phyloP scores from a whole-genome alignment of 2,888 invertebrate species.

The Onthophagus sagittarius region DNA sequence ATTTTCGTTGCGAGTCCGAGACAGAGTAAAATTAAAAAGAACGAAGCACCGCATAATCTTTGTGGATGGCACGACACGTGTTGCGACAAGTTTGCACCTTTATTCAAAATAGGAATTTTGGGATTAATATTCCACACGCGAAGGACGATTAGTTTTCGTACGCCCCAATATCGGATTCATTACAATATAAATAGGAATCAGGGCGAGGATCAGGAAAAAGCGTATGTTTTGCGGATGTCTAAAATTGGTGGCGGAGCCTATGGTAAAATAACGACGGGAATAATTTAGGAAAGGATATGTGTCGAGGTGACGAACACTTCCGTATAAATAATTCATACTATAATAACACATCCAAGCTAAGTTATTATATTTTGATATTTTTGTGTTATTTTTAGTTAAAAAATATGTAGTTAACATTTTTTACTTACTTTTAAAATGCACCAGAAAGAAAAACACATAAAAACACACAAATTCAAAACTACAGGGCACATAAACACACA shows the following conservation, averaged over 20 bases:
- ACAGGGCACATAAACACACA: slow-evolving; percentile 12
- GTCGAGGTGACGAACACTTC: not conserved
- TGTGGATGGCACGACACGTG: not conserved
- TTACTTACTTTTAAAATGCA: slow-evolving; percentile 14
- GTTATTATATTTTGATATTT: not conserved
- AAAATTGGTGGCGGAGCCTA: not conserved
- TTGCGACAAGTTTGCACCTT: not conserved
- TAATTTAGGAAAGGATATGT: not conserved
- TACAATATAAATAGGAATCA: not conserved
- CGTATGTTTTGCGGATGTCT: not conserved
- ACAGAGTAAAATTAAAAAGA: not conserved
- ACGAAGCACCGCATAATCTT: not conserved
- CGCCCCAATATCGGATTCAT: not conserved
- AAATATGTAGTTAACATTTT: not conserved
- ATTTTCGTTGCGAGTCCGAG: not conserved
- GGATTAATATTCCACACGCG: not conserved
- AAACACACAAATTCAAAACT: slow-evolving; percentile 12
- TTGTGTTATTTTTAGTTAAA: not conserved
- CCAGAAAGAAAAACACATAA: slow-evolving; percentile 11
- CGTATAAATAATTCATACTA: not conserved
- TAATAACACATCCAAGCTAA: not conserved
- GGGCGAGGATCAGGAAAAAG: not conserved
- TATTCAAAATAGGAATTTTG: not conserved
- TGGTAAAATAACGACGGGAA: not conserved
- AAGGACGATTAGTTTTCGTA: not conserved